These are phyloP conservation scores for Sebastiscus albofasciatus DNA, from an alignment of 2,797 vertebrate genomes.

Conservation along the genomic window DNA sequence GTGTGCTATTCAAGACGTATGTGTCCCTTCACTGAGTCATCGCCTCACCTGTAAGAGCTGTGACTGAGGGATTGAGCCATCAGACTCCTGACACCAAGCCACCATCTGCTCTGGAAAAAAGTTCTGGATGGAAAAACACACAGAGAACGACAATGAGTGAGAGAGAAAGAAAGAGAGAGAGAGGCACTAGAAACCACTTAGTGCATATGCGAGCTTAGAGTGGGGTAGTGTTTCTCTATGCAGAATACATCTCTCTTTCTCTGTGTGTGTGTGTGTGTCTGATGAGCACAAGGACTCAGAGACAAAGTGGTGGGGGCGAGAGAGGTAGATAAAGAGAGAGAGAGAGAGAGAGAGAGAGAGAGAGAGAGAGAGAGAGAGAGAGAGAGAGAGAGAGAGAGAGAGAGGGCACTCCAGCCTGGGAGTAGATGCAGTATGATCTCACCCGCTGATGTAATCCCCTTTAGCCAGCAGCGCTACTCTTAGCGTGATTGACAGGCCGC, in stretches of 20 bases:
- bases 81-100: conserved; percentile 95
- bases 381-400: conserved; percentile 31
- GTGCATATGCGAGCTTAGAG: conserved; percentile 42
- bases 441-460: conserved; percentile 83
- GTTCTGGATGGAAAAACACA: conserved; percentile 84
- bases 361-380: conserved; percentile 37
- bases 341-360: not conserved
- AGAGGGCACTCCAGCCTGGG: conserved; percentile 58
- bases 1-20: not conserved
- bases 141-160: conserved; percentile 8
- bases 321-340: not conserved
- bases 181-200: conserved; percentile 60
- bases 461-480: conserved; percentile 78
- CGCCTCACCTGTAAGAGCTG: conserved; percentile 94
- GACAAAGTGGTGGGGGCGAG: conserved; percentile 50
- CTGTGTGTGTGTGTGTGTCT: conserved; percentile 17
- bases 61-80: conserved; percentile 91
- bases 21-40: conserved; percentile 9
- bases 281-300: conserved; percentile 58
- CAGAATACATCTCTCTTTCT: conserved; percentile 35
- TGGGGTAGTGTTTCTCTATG: conserved; percentile 52
- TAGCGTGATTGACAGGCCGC: conserved; percentile 78
- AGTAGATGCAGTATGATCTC: conserved; percentile 83
- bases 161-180: conserved; percentile 12
- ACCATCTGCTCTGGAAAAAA: conserved; percentile 99